phyloP scores from a whole-genome alignment of 2,113 vertebrate genomes.

The Takifugu flavidus region DNA sequence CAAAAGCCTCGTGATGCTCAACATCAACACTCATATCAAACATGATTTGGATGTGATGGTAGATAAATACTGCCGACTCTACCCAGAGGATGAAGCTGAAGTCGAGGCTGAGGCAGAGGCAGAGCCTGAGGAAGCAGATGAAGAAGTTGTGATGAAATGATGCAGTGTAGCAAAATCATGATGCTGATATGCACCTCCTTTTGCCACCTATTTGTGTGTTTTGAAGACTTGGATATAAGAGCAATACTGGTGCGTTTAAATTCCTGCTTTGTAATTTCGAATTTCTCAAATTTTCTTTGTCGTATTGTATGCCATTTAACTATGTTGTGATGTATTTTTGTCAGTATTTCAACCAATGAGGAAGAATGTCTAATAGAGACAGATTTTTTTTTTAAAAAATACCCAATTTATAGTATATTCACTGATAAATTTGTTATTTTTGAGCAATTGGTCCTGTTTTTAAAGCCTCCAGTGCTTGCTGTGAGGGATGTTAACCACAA shows the following conservation, averaged over 20 bases:
- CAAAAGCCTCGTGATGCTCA: slow-evolving; percentile 83
- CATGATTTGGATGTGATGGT: slow-evolving; percentile 93
- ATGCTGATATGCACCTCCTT: background rate
- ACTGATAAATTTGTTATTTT: too few species aligned
- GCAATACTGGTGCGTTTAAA: background rate
- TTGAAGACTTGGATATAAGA: background rate
- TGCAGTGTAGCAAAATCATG: background rate
- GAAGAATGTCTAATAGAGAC: background rate
- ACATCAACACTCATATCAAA: slow-evolving; percentile 86
- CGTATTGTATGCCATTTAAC: too few species aligned
- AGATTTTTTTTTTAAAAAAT: background rate
- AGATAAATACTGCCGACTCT: slow-evolving; percentile 87
- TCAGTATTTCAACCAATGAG: background rate
- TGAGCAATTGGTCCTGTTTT: too few species aligned
- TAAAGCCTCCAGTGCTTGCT: background rate
- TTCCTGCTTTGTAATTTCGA: too few species aligned
- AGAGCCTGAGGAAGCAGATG: slow-evolving; percentile 21
- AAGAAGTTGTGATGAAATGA: slow-evolving; percentile 25
- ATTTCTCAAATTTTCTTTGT: too few species aligned
- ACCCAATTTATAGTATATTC: background rate
- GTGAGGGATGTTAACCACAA: slow-evolving; percentile 22
- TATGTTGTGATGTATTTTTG: too few species aligned
- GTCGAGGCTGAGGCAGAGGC: slow-evolving; percentile 60
- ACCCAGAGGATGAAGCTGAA: slow-evolving; percentile 74
- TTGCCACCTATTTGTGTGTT: background rate